Evolutionary conservation across 2,797 vertebrate genomes (phyloP).

Genomic region (Pseudochromis fuscus): DNA sequence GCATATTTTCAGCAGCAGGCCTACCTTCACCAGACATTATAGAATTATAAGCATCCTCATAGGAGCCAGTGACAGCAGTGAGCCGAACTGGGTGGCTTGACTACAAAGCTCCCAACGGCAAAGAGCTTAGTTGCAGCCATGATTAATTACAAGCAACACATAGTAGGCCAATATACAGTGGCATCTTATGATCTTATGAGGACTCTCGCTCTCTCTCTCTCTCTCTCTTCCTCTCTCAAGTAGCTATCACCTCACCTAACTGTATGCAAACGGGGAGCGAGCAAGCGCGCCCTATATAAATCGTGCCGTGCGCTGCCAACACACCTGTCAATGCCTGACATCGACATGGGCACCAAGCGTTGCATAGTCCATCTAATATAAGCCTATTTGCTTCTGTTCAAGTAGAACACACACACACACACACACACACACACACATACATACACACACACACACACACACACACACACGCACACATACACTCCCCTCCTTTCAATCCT

Average conservation of each 20-base stretch:
- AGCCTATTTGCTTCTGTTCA: conserved; percentile 55
- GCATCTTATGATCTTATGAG: conserved; percentile 49
- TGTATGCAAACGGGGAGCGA: conserved; percentile 71
- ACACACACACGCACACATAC: conserved; percentile 17
- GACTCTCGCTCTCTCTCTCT: conserved; percentile 26
- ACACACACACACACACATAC: conserved; percentile 7
- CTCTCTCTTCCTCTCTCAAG: conserved; percentile 19
- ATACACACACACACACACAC: conserved; percentile 9
- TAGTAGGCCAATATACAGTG: conserved; percentile 66
- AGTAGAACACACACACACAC: conserved; percentile 26
- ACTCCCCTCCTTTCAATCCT: conserved; percentile 39
- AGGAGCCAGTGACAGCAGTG: conserved; percentile 46
- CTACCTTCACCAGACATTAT: conserved; percentile 41
- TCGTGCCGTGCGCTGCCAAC: conserved; percentile 64
- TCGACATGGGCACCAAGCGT: conserved; percentile 53
- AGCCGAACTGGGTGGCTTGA: conserved; percentile 52
- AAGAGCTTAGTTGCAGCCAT: conserved; percentile 66
- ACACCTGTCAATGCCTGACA: conserved; percentile 79
- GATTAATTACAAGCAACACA: conserved; percentile 74
- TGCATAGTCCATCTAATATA: conserved; percentile 56
- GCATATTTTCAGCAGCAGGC: conserved; percentile 58
- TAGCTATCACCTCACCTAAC: conserved; percentile 62
- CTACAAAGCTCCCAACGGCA: conserved; percentile 58
- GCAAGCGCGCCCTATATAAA: conserved; percentile 75
- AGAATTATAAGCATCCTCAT: conserved; percentile 38